Base-by-base conservation (phyloP, 2,888 invertebrate species). In the Mechanitis mazaeus region DNA sequence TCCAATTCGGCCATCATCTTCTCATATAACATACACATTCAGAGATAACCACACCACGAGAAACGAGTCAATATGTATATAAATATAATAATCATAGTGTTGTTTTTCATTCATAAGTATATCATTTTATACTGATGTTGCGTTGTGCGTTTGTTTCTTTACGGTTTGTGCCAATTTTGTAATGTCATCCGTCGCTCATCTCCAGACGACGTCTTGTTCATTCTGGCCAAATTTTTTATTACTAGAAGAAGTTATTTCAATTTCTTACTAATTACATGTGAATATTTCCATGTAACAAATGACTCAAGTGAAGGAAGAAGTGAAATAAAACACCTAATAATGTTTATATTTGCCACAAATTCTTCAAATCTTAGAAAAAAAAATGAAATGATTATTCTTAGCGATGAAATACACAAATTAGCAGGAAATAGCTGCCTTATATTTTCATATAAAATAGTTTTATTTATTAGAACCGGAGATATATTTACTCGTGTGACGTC, bases 141-240 rank as follows among this genome's bases (percentile, higher is more conserved):
- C 11, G 12, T 53, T 58, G 53, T 57, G 35, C 20, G 9, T 46
- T 31, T 20, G 9, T 61, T 33, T 42, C 58, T 58, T 47, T 45
- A 45, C 33, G 38, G 46, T 11, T 28, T 59, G 63, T 55, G 68
- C 64, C 68, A 69, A 60, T 68, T 66, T 67, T 68, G 20, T 20
- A 20, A 20, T 54, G 56, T 57, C 47, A 58, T 65, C 65, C 64
- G 63, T 45, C 46, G 61, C 6, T 57, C 11, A 62, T 35, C 35
- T 35, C 1, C 35, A 35, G 35, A 2, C 35, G 54, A 33, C 55
- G 31, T 54, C 42, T 55, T 56, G 7, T 45, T 60, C 45, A 53
- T 42, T 65, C 59, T 59, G 6, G 57, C n/a, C 20, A 12, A 38
- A 33, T 35, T 2, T 35, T 35, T 35, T 35, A 35, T 35, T 35